Evolutionary conservation across 2,888 invertebrate genomes (phyloP).

Genomic region (Ganaspis brasiliensis): DNA sequence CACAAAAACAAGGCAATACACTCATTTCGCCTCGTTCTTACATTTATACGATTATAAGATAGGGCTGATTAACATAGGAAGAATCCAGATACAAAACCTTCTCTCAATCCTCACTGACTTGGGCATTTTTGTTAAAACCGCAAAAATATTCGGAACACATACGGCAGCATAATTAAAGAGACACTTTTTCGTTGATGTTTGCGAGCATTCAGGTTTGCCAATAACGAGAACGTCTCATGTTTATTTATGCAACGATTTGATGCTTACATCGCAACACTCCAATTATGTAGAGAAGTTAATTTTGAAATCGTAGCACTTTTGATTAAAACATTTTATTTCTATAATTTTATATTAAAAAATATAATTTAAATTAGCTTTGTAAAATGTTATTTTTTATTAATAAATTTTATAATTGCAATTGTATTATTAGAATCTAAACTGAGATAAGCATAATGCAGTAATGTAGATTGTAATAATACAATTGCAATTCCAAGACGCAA

Average conservation of each 20-base stretch:
- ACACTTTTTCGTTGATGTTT: constrained; percentile 20
- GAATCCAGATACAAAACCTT: constrained; percentile 17
- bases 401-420: too few species aligned
- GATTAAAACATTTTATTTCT: too few species aligned
- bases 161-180: constrained; percentile 11
- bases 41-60: constrained; percentile 5
- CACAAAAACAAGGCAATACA: background rate
- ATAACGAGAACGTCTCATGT: background rate
- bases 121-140: background rate
- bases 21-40: background rate
- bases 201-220: constrained; percentile 7
- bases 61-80: constrained; percentile 20
- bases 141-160: constrained; percentile 24
- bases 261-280: too few species aligned
- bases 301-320: too few species aligned
- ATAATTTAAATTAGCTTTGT: too few species aligned
- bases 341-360: too few species aligned
- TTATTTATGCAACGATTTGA: constrained; percentile 22
- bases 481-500: background rate
- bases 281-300: constrained; percentile 16
- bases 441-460: too few species aligned
- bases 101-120: background rate
- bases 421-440: background rate
- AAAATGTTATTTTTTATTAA: too few species aligned
- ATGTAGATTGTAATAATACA: background rate